Evolutionary conservation across 2,888 invertebrate species (phyloP), one percentile per base, ranked within the genome.

Genomic region (Xestia ashworthii): DNA sequence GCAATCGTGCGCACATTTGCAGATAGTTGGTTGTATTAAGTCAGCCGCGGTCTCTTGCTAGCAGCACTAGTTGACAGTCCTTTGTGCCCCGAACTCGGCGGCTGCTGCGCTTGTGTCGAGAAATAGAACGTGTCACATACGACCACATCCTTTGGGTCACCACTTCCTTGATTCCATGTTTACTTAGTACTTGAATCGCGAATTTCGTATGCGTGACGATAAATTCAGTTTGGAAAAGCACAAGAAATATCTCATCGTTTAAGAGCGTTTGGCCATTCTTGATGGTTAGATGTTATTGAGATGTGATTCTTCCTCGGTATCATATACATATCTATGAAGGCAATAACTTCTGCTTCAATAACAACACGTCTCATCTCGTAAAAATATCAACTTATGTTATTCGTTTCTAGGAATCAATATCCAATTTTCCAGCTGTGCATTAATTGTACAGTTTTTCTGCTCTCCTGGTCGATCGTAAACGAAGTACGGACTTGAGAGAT

Each of bases 381-480:
- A 48, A 60, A 44, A 75, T 55, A 69, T 70, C 19, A 12, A 11
- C 5, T 11, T 50, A 58, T 67, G 70, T 71, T 76, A 62, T 55
- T 46, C n/a, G 19, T 76, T 85, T 77, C 66, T 70, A 71, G 48
- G 84, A 89, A 89, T 90, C 87, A 88, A 91, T 89, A 90, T 84
- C 84, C 86, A 89, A 90, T 92, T 88, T 89, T 82, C 85, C 75
- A 71, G 86, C 72, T 80, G 78, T 89, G 88, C 88, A 90, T 91
- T 91, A 91, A 91, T 91, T 92, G 90, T 85, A 84, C 86, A 90
- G 87, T 91, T 92, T 91, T 92, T 91, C 88, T 90, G 87, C 84
- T 84, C 78, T 81, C 78, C 81, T 84, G 80, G 85, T 85, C 72
- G 86, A 87, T 82, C 80, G 78, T 64, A 80, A 87, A 82, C 85